Evolutionary conservation across 1,140 invertebrate genomes (phyloP).

Genomic region (Lordiphosa collinella): DNA sequence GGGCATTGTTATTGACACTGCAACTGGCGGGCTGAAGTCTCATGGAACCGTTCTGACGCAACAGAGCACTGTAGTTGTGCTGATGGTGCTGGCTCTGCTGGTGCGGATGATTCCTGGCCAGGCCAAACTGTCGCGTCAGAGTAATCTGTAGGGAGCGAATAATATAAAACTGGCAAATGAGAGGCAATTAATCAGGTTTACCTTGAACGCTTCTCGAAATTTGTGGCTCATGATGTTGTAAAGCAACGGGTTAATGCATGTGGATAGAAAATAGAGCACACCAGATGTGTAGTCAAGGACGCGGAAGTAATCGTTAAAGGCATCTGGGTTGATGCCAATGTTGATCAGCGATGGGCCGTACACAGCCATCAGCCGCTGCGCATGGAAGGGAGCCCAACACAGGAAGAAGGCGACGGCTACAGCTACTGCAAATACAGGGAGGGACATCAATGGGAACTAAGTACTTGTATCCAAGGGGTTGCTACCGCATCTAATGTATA

Average conservation of each 20-base stretch:
- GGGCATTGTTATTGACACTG: slow-evolving; percentile 69
- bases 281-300: slow-evolving; percentile 85
- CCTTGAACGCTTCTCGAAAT: slow-evolving; percentile 90
- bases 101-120: slow-evolving; percentile 50
- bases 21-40: slow-evolving; percentile 52
- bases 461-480: slow-evolving; percentile 1
- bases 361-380: slow-evolving; percentile 89
- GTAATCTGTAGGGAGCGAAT: slow-evolving; percentile 39
- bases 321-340: slow-evolving; percentile 75
- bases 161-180: not conserved
- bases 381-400: slow-evolving; percentile 97
- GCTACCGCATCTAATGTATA: slow-evolving; percentile 12
- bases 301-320: slow-evolving; percentile 81
- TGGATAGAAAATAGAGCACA: slow-evolving; percentile 86
- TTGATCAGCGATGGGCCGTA: slow-evolving; percentile 81
- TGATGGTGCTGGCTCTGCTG: slow-evolving; percentile 56
- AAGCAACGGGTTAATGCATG: slow-evolving; percentile 90
- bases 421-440: slow-evolving; percentile 85
- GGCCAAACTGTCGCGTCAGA: slow-evolving; percentile 55
- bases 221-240: slow-evolving; percentile 94
- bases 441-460: slow-evolving; percentile 23
- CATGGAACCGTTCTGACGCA: slow-evolving; percentile 62
- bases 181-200: slow-evolving; percentile 68
- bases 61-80: slow-evolving; percentile 68
- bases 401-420: slow-evolving; percentile 97